Evolutionary conservation across 2,113 vertebrate genomes (phyloP).

Genomic region (Paratilapia polleni): DNA sequence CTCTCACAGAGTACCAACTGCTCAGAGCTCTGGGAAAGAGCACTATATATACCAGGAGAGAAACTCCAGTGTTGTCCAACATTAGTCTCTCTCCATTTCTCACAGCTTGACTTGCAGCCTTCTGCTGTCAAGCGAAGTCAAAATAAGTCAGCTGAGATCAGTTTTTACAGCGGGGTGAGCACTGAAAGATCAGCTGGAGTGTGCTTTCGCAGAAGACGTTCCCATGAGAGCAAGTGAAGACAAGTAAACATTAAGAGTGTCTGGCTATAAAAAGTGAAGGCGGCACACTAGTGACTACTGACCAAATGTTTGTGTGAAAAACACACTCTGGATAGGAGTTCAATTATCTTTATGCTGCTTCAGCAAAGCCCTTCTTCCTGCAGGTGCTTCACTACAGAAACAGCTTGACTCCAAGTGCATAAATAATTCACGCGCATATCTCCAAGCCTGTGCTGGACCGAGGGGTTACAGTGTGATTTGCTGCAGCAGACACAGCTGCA

Average conservation of each 20-base stretch:
- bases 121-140: conserved; percentile 52
- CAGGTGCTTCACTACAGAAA: background rate
- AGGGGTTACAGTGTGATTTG: conserved; percentile 1
- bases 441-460: background rate
- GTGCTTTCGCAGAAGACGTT: conserved; percentile 46
- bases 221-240: conserved; percentile 31
- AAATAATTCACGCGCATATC: background rate
- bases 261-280: background rate
- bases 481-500: background rate
- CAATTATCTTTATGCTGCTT: conserved; percentile 14
- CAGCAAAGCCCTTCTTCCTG: background rate
- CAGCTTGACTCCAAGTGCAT: background rate
- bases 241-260: background rate
- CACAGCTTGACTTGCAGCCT: conserved; percentile 18
- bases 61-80: conserved; percentile 59
- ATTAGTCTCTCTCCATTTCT: conserved; percentile 22
- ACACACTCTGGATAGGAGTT: background rate
- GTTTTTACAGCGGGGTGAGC: background rate
- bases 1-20: conserved; percentile 69
- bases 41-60: conserved; percentile 74
- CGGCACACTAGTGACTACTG: background rate
- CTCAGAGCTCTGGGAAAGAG: conserved; percentile 73
- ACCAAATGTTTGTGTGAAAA: background rate
- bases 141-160: conserved; percentile 44
- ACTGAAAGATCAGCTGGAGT: conserved; percentile 26